Evolutionary conservation across 1,140 invertebrate species (phyloP).

Genomic region (Orchestia grillus): DNA sequence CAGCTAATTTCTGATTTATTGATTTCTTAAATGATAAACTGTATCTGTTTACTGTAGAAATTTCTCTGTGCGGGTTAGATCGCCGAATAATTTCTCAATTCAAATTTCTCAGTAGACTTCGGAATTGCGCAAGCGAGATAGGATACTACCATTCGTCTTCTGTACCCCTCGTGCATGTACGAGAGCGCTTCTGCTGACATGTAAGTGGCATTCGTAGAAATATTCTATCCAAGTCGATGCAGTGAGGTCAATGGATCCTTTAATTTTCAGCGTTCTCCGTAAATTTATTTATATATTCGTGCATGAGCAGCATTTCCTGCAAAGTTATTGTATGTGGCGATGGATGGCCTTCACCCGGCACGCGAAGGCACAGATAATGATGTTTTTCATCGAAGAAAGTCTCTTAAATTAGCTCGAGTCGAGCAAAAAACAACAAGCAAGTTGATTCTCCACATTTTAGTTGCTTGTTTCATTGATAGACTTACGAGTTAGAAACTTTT

Average conservation of each 20-base stretch:
- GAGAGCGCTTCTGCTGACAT: not conserved
- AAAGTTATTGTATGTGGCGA: not conserved
- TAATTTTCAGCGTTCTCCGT: not conserved
- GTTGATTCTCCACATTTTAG: not conserved
- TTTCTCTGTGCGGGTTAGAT: too few species aligned
- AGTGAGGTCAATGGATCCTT: not conserved
- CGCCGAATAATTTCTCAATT: too few species aligned
- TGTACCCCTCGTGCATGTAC: too few species aligned
- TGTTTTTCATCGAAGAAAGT: not conserved
- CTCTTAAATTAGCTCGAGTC: not conserved
- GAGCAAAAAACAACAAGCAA: not conserved
- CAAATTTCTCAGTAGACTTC: too few species aligned
- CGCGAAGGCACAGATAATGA: not conserved
- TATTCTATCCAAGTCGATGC: not conserved
- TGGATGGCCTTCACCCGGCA: not conserved
- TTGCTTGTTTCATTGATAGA: not conserved
- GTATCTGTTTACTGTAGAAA: too few species aligned
- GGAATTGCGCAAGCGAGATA: too few species aligned
- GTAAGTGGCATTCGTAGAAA: not conserved
- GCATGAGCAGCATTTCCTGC: not conserved
- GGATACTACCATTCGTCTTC: too few species aligned
- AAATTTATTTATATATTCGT: constrained; percentile 2
- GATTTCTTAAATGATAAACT: too few species aligned
- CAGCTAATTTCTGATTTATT: too few species aligned
- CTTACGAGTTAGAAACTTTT: not conserved